Base-by-base conservation (phyloP, 1,140 invertebrate genomes). In the Ceratosolen solmsi region DNA sequence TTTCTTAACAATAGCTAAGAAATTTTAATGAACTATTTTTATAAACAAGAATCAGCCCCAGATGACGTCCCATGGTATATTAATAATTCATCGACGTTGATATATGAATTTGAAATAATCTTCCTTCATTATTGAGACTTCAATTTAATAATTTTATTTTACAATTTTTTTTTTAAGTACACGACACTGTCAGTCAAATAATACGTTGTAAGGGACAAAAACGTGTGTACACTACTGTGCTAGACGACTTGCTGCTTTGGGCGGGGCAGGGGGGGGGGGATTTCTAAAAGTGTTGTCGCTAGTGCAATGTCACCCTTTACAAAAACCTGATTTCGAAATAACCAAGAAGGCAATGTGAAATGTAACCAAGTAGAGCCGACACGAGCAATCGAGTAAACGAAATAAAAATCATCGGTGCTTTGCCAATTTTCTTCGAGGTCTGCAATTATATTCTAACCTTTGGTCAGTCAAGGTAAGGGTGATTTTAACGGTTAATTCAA, bases 401-500 rank as follows among this genome's bases (percentile, higher is more conserved):
- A 77, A 36, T 5, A 33, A 71, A 76, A 51, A 65, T 79, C 82
- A 68, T 33, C 70, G 54, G 49, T 49, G 70, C 68, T 83, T 30
- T 38, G 68, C n/a, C 75, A 63, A 74, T 51, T 79, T 41, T 68
- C 70, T 51, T 46, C 82, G 65, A 83, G 82, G 76, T 49, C 70
- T 74, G 71, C 70, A 74, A 36, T 83, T 79, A 54, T 68, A 33
- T 46, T 74, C 70, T 83, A 83, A 83, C 76, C 82, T 83, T 83
- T 56, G 82, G 82, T 83, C 79, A 27, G 49, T 79, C 60, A 79
- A 83, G 82, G 82, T 83, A 83, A 83, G 82, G 82, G 82, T 83
- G 76, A 82, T 65, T 78, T 78, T 82, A 68, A 63, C 75, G 78
- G 70, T 72, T 79, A 71, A 33, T 60, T 80, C 20, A 9, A 80